Conservation (phyloP, 53 echinoderm and acorn worm genomes). For the Zoroaster sp. region DNA sequence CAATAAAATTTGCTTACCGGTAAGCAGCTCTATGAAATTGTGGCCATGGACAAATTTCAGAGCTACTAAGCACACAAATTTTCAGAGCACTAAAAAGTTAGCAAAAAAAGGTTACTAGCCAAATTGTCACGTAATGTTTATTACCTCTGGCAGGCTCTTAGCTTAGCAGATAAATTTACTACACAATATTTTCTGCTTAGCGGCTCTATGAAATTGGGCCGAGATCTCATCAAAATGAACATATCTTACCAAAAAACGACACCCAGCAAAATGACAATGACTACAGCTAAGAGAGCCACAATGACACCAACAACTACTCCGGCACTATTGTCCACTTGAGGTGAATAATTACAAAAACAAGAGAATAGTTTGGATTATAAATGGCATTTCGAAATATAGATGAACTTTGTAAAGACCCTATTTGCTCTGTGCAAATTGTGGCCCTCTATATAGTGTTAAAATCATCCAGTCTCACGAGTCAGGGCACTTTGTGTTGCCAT, state of each 20-base stretch:
- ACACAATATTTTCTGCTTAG: neutral
- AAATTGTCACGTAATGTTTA: too few relatives aligned
- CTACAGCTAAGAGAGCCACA: neutral
- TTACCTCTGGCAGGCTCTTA: too few relatives aligned
- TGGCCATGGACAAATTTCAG: too few relatives aligned
- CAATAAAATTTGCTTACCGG: too few relatives aligned
- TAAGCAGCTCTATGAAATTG: too few relatives aligned
- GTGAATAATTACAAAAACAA: neutral
- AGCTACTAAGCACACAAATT: too few relatives aligned
- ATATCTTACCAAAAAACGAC: neutral
- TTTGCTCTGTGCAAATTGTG: neutral
- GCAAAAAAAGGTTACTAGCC: too few relatives aligned
- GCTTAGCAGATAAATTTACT: too few relatives aligned
- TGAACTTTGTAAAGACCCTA: neutral
- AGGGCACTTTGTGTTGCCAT: too few relatives aligned
- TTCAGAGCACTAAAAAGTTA: too few relatives aligned
- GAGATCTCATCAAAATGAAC: neutral
- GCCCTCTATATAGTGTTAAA: neutral
- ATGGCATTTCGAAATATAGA: neutral
- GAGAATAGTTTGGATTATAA: neutral
- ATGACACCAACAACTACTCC: neutral
- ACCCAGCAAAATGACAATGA: neutral
- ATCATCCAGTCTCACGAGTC: too few relatives aligned
- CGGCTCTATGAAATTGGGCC: too few relatives aligned
- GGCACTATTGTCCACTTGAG: neutral